Base-by-base conservation (phyloP, 1,140 invertebrate species). In the Phymorhynchus buccinoides region DNA sequence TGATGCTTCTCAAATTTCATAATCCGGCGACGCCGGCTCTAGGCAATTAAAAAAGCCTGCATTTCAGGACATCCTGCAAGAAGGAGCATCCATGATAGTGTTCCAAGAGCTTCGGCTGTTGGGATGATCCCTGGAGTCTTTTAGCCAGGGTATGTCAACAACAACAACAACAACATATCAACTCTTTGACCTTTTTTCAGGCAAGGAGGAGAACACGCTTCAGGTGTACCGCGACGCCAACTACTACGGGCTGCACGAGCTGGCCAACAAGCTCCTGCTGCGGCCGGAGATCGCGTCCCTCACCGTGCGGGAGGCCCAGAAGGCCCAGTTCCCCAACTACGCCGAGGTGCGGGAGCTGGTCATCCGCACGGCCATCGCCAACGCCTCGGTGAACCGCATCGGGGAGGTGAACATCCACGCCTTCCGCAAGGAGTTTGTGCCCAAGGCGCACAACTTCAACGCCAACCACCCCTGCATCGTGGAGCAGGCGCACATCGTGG, bases 341-440 rank as follows among this genome's bases (percentile, higher is more conserved):
- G 71, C 86, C 7, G 79, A 88, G 3, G 87, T 90, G 3, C 90
- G 89, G 84, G 86, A 90, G 75, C 82, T 88, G 14, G 88, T 91
- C 6, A 87, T 91, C 7, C 88, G 87, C 73, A 52, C 87, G 37
- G 90, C 89, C 12, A 91, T 92, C 80, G 88, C 90, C 39, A 89
- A 89, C 85, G 91, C 91, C 1, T 88, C 89, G 4, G 80, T 88
- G 22, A 89, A 81, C 42, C 90, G 88, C 86, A 44, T 88, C n/a
- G 91, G 91, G 27, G 91, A 90, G 42, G 90, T 92, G 16, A 85
- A 89, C n/a, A 88, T 92, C 30, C 83, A 91, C 84, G 90, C 88
- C 14, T 92, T 91, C 77, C 88, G 89, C 32, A 88, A 86, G 71
- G 90, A 91, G 83, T 91, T 92, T 87, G 87, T 88, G 22, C 83